Evolutionary conservation across 2,888 invertebrate genomes (phyloP).

Genomic region (Catocala sponsa): DNA sequence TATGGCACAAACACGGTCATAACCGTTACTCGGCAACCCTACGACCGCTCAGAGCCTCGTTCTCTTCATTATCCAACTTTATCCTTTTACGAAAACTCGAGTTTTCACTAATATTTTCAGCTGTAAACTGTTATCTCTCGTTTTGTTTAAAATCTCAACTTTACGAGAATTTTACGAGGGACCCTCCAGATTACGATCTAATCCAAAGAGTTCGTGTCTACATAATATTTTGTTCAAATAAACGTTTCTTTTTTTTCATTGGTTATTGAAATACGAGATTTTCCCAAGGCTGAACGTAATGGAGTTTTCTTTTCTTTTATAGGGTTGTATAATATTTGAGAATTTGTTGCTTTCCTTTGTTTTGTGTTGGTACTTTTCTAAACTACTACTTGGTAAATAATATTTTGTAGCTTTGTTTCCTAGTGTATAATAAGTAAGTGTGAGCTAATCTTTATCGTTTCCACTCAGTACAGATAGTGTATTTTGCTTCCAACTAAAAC

Average conservation of each 20-base stretch:
- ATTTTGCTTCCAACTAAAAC: no score
- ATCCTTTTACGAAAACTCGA: slow-evolving; percentile 9
- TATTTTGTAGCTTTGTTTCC: no score
- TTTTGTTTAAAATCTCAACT: slow-evolving; percentile 38
- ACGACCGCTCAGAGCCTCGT: neutral
- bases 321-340: no score
- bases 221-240: slow-evolving; percentile 14
- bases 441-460: no score
- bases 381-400: no score
- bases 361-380: no score
- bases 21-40: no score
- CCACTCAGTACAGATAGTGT: no score
- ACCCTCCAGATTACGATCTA: slow-evolving; percentile 29
- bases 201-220: slow-evolving; percentile 12
- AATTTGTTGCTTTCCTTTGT: no score
- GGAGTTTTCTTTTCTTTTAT: neutral
- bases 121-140: slow-evolving; percentile 26
- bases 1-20: no score
- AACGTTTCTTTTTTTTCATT: slow-evolving; percentile 4
- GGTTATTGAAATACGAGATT: slow-evolving; percentile 12
- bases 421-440: no score
- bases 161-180: slow-evolving; percentile 42
- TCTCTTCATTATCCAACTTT: slow-evolving; percentile 11
- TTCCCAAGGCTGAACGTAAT: neutral
- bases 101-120: slow-evolving; percentile 33